phyloP scores from a whole-genome alignment of 2,113 vertebrate genomes.

The Cromileptes altivelis region DNA sequence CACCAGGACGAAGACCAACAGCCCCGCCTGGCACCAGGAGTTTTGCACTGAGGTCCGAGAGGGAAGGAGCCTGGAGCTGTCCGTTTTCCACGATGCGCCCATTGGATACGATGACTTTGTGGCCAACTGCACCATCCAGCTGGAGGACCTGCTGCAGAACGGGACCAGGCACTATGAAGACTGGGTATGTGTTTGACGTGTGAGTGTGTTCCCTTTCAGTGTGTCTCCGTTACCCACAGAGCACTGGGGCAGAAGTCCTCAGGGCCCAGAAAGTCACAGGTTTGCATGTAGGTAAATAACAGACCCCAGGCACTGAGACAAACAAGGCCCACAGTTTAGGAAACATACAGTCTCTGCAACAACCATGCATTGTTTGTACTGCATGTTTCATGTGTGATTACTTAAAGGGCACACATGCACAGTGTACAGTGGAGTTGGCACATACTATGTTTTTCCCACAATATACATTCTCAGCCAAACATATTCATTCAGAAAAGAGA shows the following conservation, averaged over 20 bases:
- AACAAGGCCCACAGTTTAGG: not conserved
- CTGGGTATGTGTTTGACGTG: conserved; percentile 89
- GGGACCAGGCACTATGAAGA: conserved; percentile 98
- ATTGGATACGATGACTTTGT: conserved; percentile 99
- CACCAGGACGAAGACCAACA: conserved; percentile 97
- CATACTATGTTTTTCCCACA: not conserved
- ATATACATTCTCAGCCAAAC: not conserved
- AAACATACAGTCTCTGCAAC: not conserved
- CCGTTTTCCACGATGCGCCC: conserved; percentile 98
- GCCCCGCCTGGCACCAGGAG: conserved; percentile 97
- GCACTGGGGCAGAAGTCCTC: not conserved
- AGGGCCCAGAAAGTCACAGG: not conserved
- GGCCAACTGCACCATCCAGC: conserved; percentile 99
- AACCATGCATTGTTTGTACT: not conserved
- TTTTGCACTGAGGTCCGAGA: conserved; percentile 97
- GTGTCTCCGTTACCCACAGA: not conserved
- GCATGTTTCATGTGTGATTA: conserved; percentile 8
- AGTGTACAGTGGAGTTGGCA: not conserved
- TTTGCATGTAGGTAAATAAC: not conserved
- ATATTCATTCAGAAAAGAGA: not conserved
- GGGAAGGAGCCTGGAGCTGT: conserved; percentile 96
- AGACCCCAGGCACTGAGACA: not conserved
- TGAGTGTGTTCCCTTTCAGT: not conserved
- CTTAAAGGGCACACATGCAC: not conserved
- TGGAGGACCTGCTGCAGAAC: conserved; percentile 99